Evolutionary conservation across 1,140 invertebrate species (phyloP).

Genomic region (Parasteatoda tepidariorum): DNA sequence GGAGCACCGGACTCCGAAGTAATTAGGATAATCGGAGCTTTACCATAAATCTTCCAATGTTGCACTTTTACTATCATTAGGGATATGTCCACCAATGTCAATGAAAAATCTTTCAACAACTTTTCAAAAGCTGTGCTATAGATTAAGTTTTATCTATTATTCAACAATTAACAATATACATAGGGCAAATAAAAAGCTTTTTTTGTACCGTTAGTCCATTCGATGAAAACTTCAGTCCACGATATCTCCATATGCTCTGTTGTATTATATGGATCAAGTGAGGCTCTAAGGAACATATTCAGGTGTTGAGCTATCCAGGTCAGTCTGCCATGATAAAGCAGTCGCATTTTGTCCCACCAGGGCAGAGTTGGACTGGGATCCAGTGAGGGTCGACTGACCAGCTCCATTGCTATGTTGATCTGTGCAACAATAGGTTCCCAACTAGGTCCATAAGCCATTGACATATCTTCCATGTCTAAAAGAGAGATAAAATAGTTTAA

Average conservation of each 20-base stretch:
- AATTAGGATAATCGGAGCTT: too few species aligned
- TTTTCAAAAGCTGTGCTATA: too few species aligned
- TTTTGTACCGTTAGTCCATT: conserved; percentile 98
- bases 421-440: conserved; percentile 99
- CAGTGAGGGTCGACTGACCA: conserved; percentile 85
- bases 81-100: too few species aligned
- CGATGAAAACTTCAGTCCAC: conserved; percentile 90
- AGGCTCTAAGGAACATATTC: conserved; percentile 91
- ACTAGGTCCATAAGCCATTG: conserved; percentile 95
- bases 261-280: conserved; percentile 97
- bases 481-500: conserved; percentile 24
- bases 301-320: conserved; percentile 87
- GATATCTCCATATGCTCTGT: conserved; percentile 99
- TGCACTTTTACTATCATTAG: too few species aligned
- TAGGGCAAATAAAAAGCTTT: too few species aligned
- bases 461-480: conserved; percentile 83
- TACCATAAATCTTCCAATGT: too few species aligned
- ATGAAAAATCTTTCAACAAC: too few species aligned
- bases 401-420: conserved; percentile 70
- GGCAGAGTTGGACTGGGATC: conserved; percentile 94
- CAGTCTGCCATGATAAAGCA: conserved; percentile 91
- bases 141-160: too few species aligned
- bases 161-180: too few species aligned
- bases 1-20: too few species aligned
- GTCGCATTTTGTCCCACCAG: conserved; percentile 97